Evolutionary conservation across 2,113 vertebrate genomes (phyloP).

Genomic region (Pyrgilauda ruficollis): DNA sequence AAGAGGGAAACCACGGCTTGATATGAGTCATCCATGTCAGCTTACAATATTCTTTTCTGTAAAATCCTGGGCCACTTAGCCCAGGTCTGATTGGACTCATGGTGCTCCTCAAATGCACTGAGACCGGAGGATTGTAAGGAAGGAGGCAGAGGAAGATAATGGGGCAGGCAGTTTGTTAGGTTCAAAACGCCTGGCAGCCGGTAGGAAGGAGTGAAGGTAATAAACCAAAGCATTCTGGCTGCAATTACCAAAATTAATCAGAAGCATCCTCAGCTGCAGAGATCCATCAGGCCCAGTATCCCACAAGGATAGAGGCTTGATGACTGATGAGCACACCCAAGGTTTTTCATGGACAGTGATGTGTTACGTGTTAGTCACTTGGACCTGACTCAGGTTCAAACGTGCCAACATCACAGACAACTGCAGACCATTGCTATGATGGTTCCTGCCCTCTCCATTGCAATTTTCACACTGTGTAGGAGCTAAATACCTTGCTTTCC

Average conservation of each 20-base stretch:
- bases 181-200: background rate
- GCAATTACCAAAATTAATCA: background rate
- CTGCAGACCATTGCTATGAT: background rate
- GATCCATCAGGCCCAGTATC: background rate
- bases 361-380: background rate
- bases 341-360: background rate
- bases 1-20: background rate
- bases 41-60: background rate
- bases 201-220: background rate
- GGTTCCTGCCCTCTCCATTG: background rate
- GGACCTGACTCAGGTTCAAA: background rate
- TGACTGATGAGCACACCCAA: background rate
- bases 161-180: background rate
- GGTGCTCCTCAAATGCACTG: background rate
- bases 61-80: background rate
- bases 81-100: background rate
- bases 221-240: background rate
- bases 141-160: background rate
- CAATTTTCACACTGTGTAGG: fast-evolving
- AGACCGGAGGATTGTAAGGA: background rate
- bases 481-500: background rate
- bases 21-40: background rate
- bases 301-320: background rate
- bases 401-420: fast-evolving
- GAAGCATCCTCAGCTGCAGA: background rate